Evolutionary conservation across 2,888 invertebrate genomes (phyloP), one percentile per base, ranked within the genome.

Genomic region (Phorcus lineatus): DNA sequence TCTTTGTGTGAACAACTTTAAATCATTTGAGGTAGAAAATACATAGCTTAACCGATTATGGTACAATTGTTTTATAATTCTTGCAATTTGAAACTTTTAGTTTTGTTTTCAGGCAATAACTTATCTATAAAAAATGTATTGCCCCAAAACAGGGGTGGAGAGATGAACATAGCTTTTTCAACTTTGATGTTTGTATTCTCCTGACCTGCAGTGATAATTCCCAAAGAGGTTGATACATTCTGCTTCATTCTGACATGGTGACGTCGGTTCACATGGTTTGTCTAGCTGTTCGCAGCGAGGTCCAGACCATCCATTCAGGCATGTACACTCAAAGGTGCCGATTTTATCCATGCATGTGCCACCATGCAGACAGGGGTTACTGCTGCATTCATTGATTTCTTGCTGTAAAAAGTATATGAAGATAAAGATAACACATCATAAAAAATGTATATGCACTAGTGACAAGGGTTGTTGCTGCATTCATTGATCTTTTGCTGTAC

Each of bases 171-270:
- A 13, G 47, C 2, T 7, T 47, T 47, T 1, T 11, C 1, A 47
- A 13, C 6, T 13, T 47, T 6, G 7, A 17, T 13, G n/a, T 31
- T 7, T 22, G 17, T 52, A 40, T 13, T 54, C 52, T 31, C 86
- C 87, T 86, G 85, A 90, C 90, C 83, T 81, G 88, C 90, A 91
- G 81, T 81, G 86, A 70, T 84, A 90, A 53, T 84, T 81, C 67
- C 87, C 82, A 82, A 90, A 90, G 80, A 83, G 76, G 70, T 80
- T 40, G 52, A 22, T 31, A 54, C 83, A 83, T 13, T 19, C 3
- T 17, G 82, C 82, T 0, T 67, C 78, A 80, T 82, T 81, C 22
- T 16, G n/a, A 74, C 83, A 85, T 2, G 80, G 62, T 83, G 87
- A 74, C 24, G 52, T 17, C 6, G 67, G 2, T 16, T 76, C 55